Evolutionary conservation across 2,888 invertebrate genomes (phyloP).

Genomic region (Clitarchus hookeri): DNA sequence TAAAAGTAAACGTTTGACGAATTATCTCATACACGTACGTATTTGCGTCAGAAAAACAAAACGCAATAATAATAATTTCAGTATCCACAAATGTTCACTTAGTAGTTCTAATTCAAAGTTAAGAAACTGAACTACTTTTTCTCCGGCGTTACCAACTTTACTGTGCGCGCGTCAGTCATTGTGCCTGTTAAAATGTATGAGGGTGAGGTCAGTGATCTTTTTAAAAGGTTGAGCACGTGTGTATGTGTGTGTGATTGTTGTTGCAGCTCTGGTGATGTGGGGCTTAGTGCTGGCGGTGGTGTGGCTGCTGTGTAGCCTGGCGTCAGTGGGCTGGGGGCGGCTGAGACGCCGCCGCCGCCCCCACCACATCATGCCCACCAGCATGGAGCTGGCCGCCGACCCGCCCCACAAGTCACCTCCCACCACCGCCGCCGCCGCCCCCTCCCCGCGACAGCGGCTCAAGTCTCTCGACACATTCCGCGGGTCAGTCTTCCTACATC

Average conservation of each 20-base stretch:
- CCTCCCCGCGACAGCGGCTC: constrained; percentile 44
- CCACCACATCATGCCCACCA: constrained; percentile 34
- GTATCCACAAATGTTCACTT: too few species aligned
- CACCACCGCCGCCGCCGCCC: neutral
- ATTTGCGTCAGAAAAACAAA: too few species aligned
- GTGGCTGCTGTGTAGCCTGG: constrained; percentile 21
- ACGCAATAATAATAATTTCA: too few species aligned
- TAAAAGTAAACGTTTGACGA: too few species aligned
- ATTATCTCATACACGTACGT: too few species aligned
- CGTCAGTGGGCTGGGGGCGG: constrained; percentile 31
- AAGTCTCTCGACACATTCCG: constrained; percentile 50
- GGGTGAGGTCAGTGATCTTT: too few species aligned
- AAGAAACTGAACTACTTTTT: too few species aligned
- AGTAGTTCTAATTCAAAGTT: too few species aligned
- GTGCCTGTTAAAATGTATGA: too few species aligned
- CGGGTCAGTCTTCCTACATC: constrained; percentile 47
- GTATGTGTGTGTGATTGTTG: neutral
- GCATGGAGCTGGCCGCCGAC: constrained; percentile 15
- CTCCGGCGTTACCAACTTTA: too few species aligned
- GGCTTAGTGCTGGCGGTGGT: constrained; percentile 29
- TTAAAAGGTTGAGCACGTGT: too few species aligned
- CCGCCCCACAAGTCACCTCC: neutral
- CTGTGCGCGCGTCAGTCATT: too few species aligned
- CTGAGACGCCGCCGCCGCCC: constrained; percentile 26
- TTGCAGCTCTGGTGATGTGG: constrained; percentile 40